Evolutionary conservation across 2,888 invertebrate genomes (phyloP), one percentile per base, ranked within the genome.

Genomic region (Ferdinandea cuprea): DNA sequence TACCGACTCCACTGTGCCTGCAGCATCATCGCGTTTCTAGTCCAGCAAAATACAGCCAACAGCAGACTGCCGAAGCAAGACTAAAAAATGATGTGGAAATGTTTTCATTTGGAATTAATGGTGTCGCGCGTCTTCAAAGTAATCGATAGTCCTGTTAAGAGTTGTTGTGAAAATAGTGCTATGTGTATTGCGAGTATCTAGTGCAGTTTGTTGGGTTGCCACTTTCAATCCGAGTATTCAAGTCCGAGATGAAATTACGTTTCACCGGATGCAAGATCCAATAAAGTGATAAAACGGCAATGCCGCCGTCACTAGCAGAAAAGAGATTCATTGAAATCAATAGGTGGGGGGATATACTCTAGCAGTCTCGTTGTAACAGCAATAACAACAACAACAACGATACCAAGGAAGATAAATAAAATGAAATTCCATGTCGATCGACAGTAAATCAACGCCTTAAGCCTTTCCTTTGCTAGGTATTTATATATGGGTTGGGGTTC

Each of bases 51-150:
- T 28, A 59, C 54, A 56, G 30, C 15, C 8, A 72, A n/a, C 15
- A 35, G 17, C 13, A 35, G 5, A 52, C 9, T 25, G 15, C n/a
- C 30, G 30, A 25, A 1, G 15, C 4, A 48, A 15, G 15, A 66
- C 52, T 32, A 74, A 76, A 54, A 77, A 81, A 77, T 72, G 40
- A 81, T 81, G 81, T 81, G 81, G 71, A 81, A 76, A 81, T 77
- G 66, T 61, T 77, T 81, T 61, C 77, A 77, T 77, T 77, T 77
- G 28, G 66, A 81, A 77, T 76, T 81, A 81, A 81, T 81, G 81
- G 81, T 81, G 81, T 81, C 77, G 81, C 77, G 77, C 77, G 40
- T 72, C 77, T 77, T 72, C 54, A 30, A 19, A 52, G 81, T 71
- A 77, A 81, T 81, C 81, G 81, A 81, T 81, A 77, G 77, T 46